Base-by-base conservation (phyloP, 1,140 invertebrate genomes). In the Carposina sasakii region DNA sequence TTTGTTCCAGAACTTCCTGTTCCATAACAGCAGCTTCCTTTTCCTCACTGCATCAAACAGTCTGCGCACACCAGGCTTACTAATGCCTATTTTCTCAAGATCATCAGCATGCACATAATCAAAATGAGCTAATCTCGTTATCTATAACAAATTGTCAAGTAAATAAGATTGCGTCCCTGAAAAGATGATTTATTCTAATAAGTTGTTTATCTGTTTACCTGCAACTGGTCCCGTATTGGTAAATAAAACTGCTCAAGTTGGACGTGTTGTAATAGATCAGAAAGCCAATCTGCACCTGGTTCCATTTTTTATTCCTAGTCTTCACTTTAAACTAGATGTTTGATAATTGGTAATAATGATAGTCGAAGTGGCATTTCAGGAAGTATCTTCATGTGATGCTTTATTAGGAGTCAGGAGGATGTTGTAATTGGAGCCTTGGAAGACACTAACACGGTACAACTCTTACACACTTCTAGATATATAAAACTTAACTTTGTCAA, bases 71-170 rank as follows among this genome's bases (percentile, higher is more conserved):
- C 95, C 97, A 37, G 97, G 97, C 70, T 95, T 95, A 24, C 95
- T 95, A 69, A 99, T 90, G 8, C 97, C 97, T 72, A 98, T 95
- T 77, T 95, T 94, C 70, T 98, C 96, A 59, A 99, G 87, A 86
- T 99, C 97, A 63, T 98, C 96, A 0, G 91, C 75, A 62, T 94
- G 93, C 3, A 98, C 97, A 89, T 96, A 97, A 54, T 99, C 96
- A 85, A 99, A 99, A 79, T 99, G 97, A 26, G 94, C 90, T 53
- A 98, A 74, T 51, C 95, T 88, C 10, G 95, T 95, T 12, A 98
- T 90, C 89, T 92, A 81, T 55, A 81, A 77, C 36, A 41, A 57
- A 37, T 45, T 8, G 28, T 54, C 19, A 63, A 57, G 6, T 37
- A 44, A 26, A 33, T 39, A 30, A 39, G 4, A 33, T 23, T 34